These are phyloP conservation scores for Orchesella cincta DNA, from an alignment of 1,140 invertebrate species.

Conservation along the genomic window DNA sequence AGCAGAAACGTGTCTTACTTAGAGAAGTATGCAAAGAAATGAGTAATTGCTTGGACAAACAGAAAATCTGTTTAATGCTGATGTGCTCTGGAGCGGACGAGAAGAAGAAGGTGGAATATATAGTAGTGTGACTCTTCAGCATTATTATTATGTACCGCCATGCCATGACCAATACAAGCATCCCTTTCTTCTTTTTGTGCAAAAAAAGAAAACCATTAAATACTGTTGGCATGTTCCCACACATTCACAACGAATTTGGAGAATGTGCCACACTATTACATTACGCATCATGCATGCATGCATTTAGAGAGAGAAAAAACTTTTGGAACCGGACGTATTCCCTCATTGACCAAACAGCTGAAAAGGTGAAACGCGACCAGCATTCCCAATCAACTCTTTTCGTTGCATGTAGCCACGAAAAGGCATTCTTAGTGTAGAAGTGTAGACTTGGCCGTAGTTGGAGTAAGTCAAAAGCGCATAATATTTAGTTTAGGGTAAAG, in stretches of 20 bases:
- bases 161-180: no score
- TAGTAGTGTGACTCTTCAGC: no score
- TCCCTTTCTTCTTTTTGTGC: no score
- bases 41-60: constrained; percentile 28
- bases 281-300: not conserved
- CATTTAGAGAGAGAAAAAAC: not conserved
- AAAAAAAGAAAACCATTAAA: not conserved
- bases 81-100: not conserved
- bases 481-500: no score
- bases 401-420: no score
- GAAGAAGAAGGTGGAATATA: not conserved
- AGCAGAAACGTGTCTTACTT: not conserved
- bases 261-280: not conserved
- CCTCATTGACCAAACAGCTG: constrained; percentile 11
- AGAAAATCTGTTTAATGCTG: constrained; percentile 12
- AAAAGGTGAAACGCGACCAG: constrained; percentile 7
- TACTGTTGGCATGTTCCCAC: not conserved
- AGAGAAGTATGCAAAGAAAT: not conserved
- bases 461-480: no score
- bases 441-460: no score
- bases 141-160: no score
- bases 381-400: not conserved
- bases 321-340: constrained; percentile 18
- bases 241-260: no score
- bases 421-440: no score